Conservation (phyloP, 1,140 invertebrate species). For the Drosophila nannoptera region DNA sequence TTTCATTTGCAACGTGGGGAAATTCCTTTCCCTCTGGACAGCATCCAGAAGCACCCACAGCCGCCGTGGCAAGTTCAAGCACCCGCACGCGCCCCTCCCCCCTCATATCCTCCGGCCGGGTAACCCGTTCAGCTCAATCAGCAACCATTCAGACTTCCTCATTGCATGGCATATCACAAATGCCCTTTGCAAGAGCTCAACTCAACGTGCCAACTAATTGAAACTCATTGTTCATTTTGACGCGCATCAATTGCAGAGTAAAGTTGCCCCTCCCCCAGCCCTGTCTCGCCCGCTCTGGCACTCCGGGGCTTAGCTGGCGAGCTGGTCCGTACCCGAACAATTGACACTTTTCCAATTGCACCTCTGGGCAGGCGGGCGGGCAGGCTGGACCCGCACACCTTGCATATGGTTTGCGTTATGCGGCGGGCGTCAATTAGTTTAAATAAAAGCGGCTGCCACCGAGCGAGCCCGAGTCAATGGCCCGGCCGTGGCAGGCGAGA, state of each 20-base stretch:
- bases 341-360: constrained; percentile 76
- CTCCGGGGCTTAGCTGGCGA: constrained; percentile 9
- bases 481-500: constrained; percentile 32
- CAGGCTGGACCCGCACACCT: constrained; percentile 37
- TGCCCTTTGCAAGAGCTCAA: constrained; percentile 51
- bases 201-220: constrained; percentile 65
- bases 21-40: constrained; percentile 11
- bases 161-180: constrained; percentile 42
- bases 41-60: not conserved
- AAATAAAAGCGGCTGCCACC: constrained; percentile 60
- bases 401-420: constrained; percentile 38
- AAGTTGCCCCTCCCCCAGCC: not conserved
- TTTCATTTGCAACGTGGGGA: constrained; percentile 4
- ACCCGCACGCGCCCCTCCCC: constrained; percentile 1
- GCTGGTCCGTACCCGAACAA: constrained; percentile 44
- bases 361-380: constrained; percentile 23
- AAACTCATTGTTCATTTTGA: constrained; percentile 76
- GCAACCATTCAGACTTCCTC: constrained; percentile 67
- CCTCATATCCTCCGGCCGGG: not conserved
- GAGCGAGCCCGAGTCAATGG: constrained; percentile 56
- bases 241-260: constrained; percentile 61
- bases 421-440: constrained; percentile 72
- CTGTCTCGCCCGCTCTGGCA: not conserved
- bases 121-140: constrained; percentile 60
- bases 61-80: constrained; percentile 37